A percentile compares a stretch with the other conserved stretches of the same genome.
These are phyloP conservation scores for Scophthalmus maximus DNA, from an alignment of 2,113 vertebrate species.

Conservation along the genomic window DNA sequence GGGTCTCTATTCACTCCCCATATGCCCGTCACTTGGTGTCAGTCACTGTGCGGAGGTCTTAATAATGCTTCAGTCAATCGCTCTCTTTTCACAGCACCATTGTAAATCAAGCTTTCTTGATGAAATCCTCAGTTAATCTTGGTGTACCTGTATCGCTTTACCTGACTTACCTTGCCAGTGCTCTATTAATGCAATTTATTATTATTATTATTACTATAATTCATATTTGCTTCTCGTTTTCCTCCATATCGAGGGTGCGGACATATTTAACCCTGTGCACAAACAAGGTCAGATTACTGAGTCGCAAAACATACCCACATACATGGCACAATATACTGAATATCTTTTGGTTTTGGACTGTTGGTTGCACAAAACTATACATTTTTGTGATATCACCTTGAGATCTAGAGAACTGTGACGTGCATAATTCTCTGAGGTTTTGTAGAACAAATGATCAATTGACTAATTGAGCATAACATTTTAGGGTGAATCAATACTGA, in stretches of 20 bases:
- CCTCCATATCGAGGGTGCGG: not conserved
- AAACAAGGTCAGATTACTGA: not conserved
- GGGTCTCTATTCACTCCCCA: constrained; percentile 10
- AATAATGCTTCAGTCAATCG: constrained; percentile 1
- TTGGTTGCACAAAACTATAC: not conserved
- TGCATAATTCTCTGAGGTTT: not conserved
- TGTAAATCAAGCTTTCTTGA: too few relatives aligned
- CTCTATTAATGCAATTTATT: too few relatives aligned
- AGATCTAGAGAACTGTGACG: not conserved
- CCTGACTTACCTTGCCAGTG: too few relatives aligned
- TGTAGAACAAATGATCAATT: not conserved
- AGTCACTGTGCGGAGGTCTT: constrained; percentile 20
- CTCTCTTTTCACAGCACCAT: not conserved
- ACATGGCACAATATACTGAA: not conserved
- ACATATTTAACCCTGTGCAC: not conserved
- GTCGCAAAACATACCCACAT: not conserved
- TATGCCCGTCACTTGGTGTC: constrained; percentile 26
- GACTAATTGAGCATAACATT: not conserved
- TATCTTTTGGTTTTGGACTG: not conserved
- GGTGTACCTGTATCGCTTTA: too few relatives aligned
- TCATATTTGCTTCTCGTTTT: not conserved
- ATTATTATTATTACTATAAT: too few relatives aligned
- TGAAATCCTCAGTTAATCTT: too few relatives aligned
- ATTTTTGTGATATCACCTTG: not conserved
- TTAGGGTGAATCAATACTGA: constrained; percentile 1